These are phyloP conservation scores for Cerastoderma edule DNA, from an alignment of 2,888 invertebrate species.

Conservation along the genomic window DNA sequence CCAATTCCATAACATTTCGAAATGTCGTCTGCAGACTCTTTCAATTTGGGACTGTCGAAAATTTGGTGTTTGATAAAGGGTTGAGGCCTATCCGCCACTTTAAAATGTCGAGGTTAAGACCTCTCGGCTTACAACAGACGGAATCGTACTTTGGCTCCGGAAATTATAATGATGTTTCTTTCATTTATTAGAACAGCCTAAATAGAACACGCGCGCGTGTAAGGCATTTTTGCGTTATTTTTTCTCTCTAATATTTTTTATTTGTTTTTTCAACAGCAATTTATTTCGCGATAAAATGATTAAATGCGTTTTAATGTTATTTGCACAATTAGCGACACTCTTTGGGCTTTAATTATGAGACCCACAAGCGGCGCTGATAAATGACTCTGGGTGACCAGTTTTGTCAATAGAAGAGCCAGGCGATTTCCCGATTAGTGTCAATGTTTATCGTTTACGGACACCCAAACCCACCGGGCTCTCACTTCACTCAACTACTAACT, in stretches of 20 bases:
- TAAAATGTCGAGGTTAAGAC: too few species aligned
- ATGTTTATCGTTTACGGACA: conserved; percentile 47
- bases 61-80: too few species aligned
- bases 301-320: neutral
- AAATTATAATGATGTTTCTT: neutral
- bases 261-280: neutral
- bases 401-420: conserved; percentile 41
- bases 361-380: conserved; percentile 28
- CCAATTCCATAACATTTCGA: too few species aligned
- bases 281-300: conserved; percentile 4
- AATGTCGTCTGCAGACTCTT: too few species aligned
- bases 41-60: too few species aligned
- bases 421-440: conserved; percentile 46
- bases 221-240: neutral
- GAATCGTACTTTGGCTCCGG: too few species aligned
- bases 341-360: neutral
- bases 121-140: too few species aligned
- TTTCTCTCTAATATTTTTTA: neutral
- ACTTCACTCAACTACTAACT: too few species aligned
- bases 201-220: neutral
- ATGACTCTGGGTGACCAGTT: conserved; percentile 14
- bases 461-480: conserved; percentile 6
- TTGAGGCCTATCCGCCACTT: too few species aligned
- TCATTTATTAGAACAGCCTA: neutral
- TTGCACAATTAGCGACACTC: conserved; percentile 5